phyloP scores from a whole-genome alignment of 1,140 invertebrate species.

The Drosophila insularis region DNA sequence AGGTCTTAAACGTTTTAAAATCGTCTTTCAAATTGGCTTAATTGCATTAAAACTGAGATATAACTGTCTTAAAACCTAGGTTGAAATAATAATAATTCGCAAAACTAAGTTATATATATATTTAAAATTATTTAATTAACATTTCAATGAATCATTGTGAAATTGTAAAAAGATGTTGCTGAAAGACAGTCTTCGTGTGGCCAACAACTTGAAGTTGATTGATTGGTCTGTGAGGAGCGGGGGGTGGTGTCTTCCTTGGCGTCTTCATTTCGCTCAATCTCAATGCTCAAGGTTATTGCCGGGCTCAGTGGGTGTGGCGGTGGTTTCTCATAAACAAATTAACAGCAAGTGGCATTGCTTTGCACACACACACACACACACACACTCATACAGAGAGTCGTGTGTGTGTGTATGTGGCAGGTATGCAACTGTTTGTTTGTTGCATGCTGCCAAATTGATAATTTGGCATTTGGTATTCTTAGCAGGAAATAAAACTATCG shows the following conservation, averaged over 20 bases:
- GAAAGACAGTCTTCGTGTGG: background rate
- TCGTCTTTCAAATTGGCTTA: too few species aligned
- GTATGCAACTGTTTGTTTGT: constrained; percentile 32
- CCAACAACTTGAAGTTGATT: background rate
- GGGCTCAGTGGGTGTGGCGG: constrained; percentile 16
- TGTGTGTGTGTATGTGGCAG: background rate
- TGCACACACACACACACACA: background rate
- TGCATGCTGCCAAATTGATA: constrained; percentile 39
- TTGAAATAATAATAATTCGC: too few species aligned
- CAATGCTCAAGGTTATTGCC: constrained; percentile 69
- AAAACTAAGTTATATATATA: too few species aligned
- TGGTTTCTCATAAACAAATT: constrained; percentile 52
- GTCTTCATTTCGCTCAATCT: constrained; percentile 3
- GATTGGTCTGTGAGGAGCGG: background rate
- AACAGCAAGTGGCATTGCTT: constrained; percentile 20
- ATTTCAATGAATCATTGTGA: background rate
- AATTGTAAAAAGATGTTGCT: background rate
- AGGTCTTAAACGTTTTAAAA: too few species aligned
- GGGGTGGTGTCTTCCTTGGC: background rate
- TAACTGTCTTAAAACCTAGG: too few species aligned
- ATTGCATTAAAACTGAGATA: too few species aligned
- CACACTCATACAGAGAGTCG: too few species aligned
- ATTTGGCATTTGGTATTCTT: constrained; percentile 56
- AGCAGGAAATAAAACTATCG: constrained; percentile 59
- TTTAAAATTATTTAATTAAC: too few species aligned